Evolutionary conservation across 2,888 invertebrate genomes (phyloP).

Genomic region (Euzophera pinguis): DNA sequence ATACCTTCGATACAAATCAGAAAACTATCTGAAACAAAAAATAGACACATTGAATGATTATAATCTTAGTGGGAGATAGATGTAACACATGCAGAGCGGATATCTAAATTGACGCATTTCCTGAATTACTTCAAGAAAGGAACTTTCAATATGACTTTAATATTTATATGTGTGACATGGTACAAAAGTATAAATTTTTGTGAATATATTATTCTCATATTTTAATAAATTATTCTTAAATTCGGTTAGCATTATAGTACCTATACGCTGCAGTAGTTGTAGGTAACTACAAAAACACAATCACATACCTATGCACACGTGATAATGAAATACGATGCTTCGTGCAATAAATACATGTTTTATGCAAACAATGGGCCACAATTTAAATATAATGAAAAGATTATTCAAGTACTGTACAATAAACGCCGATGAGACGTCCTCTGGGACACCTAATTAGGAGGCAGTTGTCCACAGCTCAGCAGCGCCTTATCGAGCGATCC

Average conservation of each 20-base stretch:
- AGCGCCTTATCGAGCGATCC: conserved; percentile 40
- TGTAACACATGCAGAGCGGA: conserved; percentile 16
- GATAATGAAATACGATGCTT: background rate
- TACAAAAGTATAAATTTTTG: too few species aligned
- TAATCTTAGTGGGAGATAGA: conserved; percentile 6
- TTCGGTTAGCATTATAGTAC: too few species aligned
- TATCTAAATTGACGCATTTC: conserved; percentile 23
- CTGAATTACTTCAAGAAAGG: conserved; percentile 18
- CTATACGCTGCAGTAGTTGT: too few species aligned
- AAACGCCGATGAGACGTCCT: conserved; percentile 25
- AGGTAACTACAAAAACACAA: too few species aligned
- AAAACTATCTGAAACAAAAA: conserved; percentile 40
- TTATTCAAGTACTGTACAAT: conserved; percentile 14
- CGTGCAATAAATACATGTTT: background rate
- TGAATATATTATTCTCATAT: too few species aligned
- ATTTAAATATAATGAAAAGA: conserved; percentile 21
- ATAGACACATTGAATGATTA: conserved; percentile 16
- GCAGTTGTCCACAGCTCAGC: conserved; percentile 27
- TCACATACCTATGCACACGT: too few species aligned
- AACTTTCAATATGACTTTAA: background rate
- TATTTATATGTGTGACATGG: too few species aligned
- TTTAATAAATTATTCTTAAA: too few species aligned
- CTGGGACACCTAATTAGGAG: conserved; percentile 46
- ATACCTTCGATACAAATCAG: conserved; percentile 28
- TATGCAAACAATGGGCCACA: conserved; percentile 17